A percentile compares a stretch with the other conserved stretches of the same genome.
Conservation (phyloP, 2,888 invertebrate species). For the Caenorhabditis sp. region DNA sequence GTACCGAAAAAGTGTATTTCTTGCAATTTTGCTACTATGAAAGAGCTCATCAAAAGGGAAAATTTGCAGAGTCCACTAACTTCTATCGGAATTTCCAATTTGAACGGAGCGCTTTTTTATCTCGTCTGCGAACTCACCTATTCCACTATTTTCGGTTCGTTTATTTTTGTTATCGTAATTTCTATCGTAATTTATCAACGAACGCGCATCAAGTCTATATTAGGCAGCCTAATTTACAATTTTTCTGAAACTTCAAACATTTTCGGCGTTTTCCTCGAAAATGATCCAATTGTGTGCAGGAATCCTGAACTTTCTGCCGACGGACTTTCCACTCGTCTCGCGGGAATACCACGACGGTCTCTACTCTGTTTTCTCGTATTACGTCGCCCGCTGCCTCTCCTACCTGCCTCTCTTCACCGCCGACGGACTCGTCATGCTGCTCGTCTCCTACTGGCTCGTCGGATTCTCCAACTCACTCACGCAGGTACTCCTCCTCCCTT, state of each 20-base stretch:
- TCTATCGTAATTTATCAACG: no score
- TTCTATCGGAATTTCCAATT: constrained; percentile 92
- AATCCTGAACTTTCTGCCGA: constrained; percentile 90
- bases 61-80: constrained; percentile 77
- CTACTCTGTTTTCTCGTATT: constrained; percentile 84
- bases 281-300: no score
- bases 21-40: no score
- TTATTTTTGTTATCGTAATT: neutral
- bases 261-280: no score
- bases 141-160: constrained; percentile 88
- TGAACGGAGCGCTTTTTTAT: constrained; percentile 92
- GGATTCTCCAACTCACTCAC: constrained; percentile 81
- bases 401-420: constrained; percentile 80
- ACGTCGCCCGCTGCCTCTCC: constrained; percentile 73
- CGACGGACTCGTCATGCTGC: constrained; percentile 88
- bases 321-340: constrained; percentile 90
- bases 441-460: constrained; percentile 90
- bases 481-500: constrained; percentile 30
- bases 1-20: constrained; percentile 81
- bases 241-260: no score
- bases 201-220: no score
- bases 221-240: no score
- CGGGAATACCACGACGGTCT: constrained; percentile 92
- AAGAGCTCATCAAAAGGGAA: no score
- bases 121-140: constrained; percentile 83